Percentiles rank a stretch among this genome's conserved stretches.
These are phyloP conservation scores for Chaetodon trifasciatus DNA, from an alignment of 2,797 vertebrate genomes.

Conservation along the genomic window DNA sequence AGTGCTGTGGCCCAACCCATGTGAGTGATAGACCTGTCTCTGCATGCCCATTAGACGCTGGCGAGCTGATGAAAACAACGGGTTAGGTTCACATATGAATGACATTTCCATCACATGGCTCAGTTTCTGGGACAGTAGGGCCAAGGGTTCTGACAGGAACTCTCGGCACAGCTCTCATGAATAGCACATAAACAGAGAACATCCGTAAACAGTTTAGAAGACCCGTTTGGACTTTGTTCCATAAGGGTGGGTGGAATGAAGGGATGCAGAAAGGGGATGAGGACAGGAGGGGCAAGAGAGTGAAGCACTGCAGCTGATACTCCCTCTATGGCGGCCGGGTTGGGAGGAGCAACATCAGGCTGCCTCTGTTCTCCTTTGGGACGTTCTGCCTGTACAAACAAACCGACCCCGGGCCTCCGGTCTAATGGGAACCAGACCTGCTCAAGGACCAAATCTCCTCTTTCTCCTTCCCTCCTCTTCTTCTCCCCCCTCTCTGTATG, in stretches of 20 bases:
- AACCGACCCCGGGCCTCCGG: slow-evolving; percentile 80
- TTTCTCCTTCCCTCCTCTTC: slow-evolving; percentile 47
- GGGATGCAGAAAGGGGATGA: slow-evolving; percentile 36
- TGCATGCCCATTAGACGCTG: slow-evolving; percentile 73
- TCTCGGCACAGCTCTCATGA: slow-evolving; percentile 68
- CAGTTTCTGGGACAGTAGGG: slow-evolving; percentile 53
- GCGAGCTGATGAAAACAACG: slow-evolving; percentile 61
- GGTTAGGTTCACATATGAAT: slow-evolving; percentile 59
- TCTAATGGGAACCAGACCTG: slow-evolving; percentile 89
- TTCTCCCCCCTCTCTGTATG: slow-evolving; percentile 36
- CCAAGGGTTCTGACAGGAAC: slow-evolving; percentile 62
- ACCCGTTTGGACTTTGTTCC: slow-evolving; percentile 74
- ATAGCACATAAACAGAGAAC: slow-evolving; percentile 80
- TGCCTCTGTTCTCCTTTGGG: slow-evolving; percentile 81
- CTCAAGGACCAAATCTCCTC: slow-evolving; percentile 73
- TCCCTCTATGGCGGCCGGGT: slow-evolving; percentile 66
- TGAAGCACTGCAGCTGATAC: slow-evolving; percentile 78
- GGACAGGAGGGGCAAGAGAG: slow-evolving; percentile 60
- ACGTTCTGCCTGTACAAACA: slow-evolving; percentile 85
- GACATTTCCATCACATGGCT: slow-evolving; percentile 62
- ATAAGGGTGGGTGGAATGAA: slow-evolving; percentile 58
- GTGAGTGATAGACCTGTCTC: slow-evolving; percentile 74
- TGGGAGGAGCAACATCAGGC: slow-evolving; percentile 81
- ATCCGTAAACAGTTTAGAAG: slow-evolving; percentile 82
- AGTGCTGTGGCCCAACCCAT: slow-evolving; percentile 74